These are phyloP conservation scores for Leucania comma DNA, from an alignment of 2,888 invertebrate genomes.

Conservation along the genomic window DNA sequence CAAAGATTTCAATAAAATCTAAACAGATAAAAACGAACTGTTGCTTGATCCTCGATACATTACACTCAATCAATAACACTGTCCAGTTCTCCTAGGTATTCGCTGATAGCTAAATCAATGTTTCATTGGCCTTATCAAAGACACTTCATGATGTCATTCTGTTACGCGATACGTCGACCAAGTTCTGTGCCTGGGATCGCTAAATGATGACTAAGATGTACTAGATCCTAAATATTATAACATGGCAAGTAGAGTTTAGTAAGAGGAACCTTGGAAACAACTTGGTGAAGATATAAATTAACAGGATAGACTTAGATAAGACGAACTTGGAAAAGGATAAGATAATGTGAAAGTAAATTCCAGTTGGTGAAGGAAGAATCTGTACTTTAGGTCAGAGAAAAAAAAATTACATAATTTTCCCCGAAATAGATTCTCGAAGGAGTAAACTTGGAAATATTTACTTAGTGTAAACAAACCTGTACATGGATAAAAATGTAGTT, in stretches of 20 bases:
- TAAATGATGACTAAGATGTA: slow-evolving; percentile 58
- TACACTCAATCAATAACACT: slow-evolving; percentile 6
- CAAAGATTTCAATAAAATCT: neutral
- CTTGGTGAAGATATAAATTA: neutral
- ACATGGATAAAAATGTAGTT: neutral
- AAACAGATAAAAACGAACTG: neutral
- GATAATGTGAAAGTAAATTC: neutral
- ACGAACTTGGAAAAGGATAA: neutral
- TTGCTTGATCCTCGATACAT: neutral
- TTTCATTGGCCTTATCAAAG: slow-evolving; percentile 50
- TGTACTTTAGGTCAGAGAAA: too few species aligned
- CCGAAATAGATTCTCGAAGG: neutral
- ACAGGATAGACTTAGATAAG: neutral
- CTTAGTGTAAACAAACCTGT: neutral
- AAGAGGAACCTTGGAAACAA: neutral
- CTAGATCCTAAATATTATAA: slow-evolving; percentile 9
- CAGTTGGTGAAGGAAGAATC: neutral
- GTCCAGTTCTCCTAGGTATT: slow-evolving; percentile 6
- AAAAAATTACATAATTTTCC: too few species aligned
- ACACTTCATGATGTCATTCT: slow-evolving; percentile 52
- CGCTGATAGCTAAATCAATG: slow-evolving; percentile 40
- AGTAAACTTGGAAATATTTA: neutral
- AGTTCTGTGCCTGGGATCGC: slow-evolving; percentile 32
- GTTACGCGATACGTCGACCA: slow-evolving; percentile 40
- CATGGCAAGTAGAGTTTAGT: neutral